Percentiles rank a stretch among this genome's conserved stretches.
Evolutionary conservation across 1,140 invertebrate species (phyloP).

Genomic region (Zaprionus vittiger): DNA sequence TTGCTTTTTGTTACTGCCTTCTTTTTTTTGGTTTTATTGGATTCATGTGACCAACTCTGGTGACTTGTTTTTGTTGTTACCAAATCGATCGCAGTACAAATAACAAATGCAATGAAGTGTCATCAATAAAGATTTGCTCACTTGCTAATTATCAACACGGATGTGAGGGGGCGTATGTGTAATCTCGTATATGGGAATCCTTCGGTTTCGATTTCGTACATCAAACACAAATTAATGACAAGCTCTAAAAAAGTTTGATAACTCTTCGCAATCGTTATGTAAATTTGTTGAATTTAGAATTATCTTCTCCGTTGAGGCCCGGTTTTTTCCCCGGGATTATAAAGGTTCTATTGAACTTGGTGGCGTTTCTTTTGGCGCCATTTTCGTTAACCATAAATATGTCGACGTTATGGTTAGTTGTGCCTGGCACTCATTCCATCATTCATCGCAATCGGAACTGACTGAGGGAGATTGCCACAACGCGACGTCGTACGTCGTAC

Average conservation of each 20-base stretch:
- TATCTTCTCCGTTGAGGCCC: not conserved
- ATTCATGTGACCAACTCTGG: conserved; percentile 63
- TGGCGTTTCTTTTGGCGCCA: conserved; percentile 28
- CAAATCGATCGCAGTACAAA: conserved; percentile 46
- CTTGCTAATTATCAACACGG: conserved; percentile 64
- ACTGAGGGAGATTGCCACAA: conserved; percentile 5
- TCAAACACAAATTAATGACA: conserved; percentile 3
- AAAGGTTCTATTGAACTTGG: conserved; percentile 27
- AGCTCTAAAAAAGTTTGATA: conserved; percentile 19
- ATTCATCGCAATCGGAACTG: conserved; percentile 43
- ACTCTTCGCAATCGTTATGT: conserved; percentile 17
- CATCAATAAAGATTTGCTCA: conserved; percentile 44
- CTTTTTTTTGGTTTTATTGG: conserved; percentile 37
- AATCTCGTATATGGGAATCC: not conserved
- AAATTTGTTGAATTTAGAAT: conserved; percentile 31
- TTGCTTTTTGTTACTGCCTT: conserved; percentile 43
- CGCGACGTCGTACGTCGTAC: not conserved
- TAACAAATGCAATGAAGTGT: conserved; percentile 62
- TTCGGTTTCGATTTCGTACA: conserved; percentile 12
- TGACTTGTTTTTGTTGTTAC: conserved; percentile 48
- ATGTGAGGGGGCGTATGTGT: conserved; percentile 24
- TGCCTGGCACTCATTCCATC: conserved; percentile 67
- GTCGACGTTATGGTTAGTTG: conserved; percentile 18
- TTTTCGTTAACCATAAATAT: conserved; percentile 18
- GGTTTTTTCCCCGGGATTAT: conserved; percentile 29